A percentile compares a stretch with the other conserved stretches of the same genome.
Conservation (phyloP, 2,113 vertebrate species). For the Rhombomys opimus region DNA sequence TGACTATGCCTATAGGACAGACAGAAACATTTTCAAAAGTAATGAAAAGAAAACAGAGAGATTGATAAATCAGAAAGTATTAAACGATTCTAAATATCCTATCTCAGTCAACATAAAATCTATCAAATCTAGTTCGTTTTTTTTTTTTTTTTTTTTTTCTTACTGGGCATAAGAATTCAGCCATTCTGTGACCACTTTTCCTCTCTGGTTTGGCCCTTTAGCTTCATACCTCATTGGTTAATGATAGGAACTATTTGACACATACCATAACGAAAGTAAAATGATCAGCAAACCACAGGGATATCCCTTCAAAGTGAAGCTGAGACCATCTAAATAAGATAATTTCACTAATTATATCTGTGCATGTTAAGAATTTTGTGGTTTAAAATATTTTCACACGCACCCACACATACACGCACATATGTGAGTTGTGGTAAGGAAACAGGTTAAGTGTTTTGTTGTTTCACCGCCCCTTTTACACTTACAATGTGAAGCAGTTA, state of each 20-base stretch:
- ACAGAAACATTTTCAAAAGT: slow-evolving; percentile 48
- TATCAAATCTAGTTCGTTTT: slow-evolving; percentile 47
- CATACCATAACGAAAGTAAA: slow-evolving; percentile 56
- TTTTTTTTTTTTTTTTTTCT: slow-evolving; percentile 61
- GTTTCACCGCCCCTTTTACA: not conserved
- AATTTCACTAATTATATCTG: slow-evolving; percentile 37
- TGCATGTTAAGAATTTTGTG: not conserved
- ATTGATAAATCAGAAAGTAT: not conserved
- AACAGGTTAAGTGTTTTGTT: not conserved
- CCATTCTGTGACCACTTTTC: slow-evolving; percentile 26
- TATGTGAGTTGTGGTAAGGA: not conserved
- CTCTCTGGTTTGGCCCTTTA: slow-evolving; percentile 48
- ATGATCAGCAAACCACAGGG: slow-evolving; percentile 41
- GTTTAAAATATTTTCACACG: slow-evolving; percentile 42
- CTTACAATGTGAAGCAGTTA: not conserved
- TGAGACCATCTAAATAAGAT: slow-evolving; percentile 56
- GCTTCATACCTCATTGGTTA: slow-evolving; percentile 51
- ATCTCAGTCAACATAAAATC: slow-evolving; percentile 55
- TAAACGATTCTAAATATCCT: slow-evolving; percentile 41
- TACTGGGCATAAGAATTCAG: slow-evolving; percentile 41
- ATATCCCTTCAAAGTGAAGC: slow-evolving; percentile 62
- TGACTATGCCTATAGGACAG: not conserved
- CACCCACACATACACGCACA: not conserved
- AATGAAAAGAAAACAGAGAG: not conserved
- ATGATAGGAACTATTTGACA: slow-evolving; percentile 35